Evolutionary conservation across 2,113 vertebrate species (phyloP), one percentile per base, ranked within the genome.

Genomic region (Anarhynchus alexandrinus): DNA sequence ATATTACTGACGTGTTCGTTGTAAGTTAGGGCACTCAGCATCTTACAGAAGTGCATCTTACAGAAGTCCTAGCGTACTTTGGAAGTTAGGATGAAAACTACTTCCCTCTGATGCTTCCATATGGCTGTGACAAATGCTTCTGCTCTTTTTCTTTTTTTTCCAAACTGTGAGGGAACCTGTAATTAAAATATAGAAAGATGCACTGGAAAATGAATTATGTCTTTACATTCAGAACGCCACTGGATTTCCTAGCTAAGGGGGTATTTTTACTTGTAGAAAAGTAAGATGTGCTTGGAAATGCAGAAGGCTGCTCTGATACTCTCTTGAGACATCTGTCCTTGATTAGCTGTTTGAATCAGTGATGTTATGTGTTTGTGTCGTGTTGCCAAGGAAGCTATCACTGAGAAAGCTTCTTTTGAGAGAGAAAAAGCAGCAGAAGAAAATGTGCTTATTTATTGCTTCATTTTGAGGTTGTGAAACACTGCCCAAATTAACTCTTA

Each of bases 271-370:
- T 71, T 88, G n/a, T 87, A 54, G 62, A 47, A 90, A 91, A 88
- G 71, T 51, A 27, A 84, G 57, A 85, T 1, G 2, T 88, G 32
- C 69, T 87, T 85, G 77, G 32, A 96, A 95, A 84, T 81, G 18
- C 34, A 87, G 52, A 76, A 94, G 73, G 16, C 47, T 84, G 34
- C 43, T 95, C 80, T 93, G 70, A 51, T 77, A 58, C 19, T 94
- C 70, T 86, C 59, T 88, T 47, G 64, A 93, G 70, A 91, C 36
- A 61, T 92, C 90, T 94, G 76, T 90, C 66, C 87, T 96, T 92
- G 88, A 87, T 97, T 80, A 96, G 80, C 69, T 87, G 42, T 66
- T 87, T 82, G 82, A 94, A 80, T 81, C 42, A 30, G 55, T 59
- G 58, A 36, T 86, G 59, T 55, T 74, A 34, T 29, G 21, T 90